Base-by-base conservation (phyloP, 35 echinoderm and acorn worm genomes). In the Hemicentrotus pulcherrimus region DNA sequence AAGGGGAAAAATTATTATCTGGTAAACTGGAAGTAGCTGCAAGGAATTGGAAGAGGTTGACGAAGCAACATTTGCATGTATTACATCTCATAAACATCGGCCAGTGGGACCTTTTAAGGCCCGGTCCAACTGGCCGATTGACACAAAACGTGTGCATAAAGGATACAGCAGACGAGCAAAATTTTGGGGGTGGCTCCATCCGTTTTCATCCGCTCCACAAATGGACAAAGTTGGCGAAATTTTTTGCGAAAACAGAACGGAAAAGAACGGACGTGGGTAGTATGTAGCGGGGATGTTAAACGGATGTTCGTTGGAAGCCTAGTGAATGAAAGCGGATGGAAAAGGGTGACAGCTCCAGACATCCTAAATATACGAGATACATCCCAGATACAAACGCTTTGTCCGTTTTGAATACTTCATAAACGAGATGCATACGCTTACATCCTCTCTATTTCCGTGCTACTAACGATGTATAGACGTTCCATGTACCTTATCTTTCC, bases 401-500 rank as follows among this genome's bases (percentile, higher is more conserved):
- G 86, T 86, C 86, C 86, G 86, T 86, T 70, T 70, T 70, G 61
- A 70, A 70, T 70, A 70, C 61, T 70, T 70, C 22, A 70, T 70
- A 22, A 41, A 89, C 86, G 32, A 89, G 86, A 35, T 89, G 86
- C 31, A 89, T 89, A 89, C 45, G 86, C 86, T 89, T 89, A 89
- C 86, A 89, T 89, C 86, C 86, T 89, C 35, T 89, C 86, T 89
- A 89, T 89, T 35, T 89, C 86, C 86, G 86, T 89, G 86, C 86
- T 89, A 89, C 45, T 89, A 35, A 89, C 32, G 86, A 89, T 89
- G 86, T 89, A 89, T 32, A 89, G 86, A 89, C 32, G 86, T 89
- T 89, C 86, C 31, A 89, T 89, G 86, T 89, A 89, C 86, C 86
- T 89, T 35, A 89, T 89, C 86, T 89, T 89, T 89, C 86, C 86